Conservation (phyloP, 2,888 invertebrate genomes). For the Brenthis hecate region DNA sequence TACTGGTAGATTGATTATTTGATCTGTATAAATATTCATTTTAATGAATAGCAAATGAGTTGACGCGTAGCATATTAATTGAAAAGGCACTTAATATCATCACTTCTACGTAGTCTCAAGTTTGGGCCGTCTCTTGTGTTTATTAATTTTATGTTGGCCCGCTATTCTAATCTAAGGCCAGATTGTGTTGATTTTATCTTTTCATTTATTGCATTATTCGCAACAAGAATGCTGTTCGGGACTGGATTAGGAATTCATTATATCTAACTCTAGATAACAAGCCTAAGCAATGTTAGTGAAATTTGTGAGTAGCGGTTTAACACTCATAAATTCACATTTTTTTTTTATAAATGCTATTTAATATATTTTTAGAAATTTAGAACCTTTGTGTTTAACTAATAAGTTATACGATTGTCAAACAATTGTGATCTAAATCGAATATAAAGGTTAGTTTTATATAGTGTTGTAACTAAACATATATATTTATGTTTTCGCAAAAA, state of each 20-base stretch:
- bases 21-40: neutral
- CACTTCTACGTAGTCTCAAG: constrained; percentile 8
- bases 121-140: constrained; percentile 14
- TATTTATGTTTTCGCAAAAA: neutral
- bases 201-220: constrained; percentile 51
- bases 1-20: no score
- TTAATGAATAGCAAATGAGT: constrained; percentile 4
- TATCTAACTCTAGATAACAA: constrained; percentile 67
- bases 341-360: no score
- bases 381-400: no score
- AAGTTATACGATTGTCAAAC: no score
- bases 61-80: constrained; percentile 12
- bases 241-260: constrained; percentile 75
- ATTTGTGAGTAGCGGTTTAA: constrained; percentile 32
- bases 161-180: constrained; percentile 39
- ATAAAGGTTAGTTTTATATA: no score
- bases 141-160: constrained; percentile 36
- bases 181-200: constrained; percentile 46
- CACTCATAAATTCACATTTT: no score
- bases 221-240: constrained; percentile 67
- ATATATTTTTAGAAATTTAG: no score
- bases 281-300: constrained; percentile 55
- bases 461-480: no score
- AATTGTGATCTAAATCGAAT: no score
- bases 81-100: neutral